Evolutionary conservation across 2,888 invertebrate genomes (phyloP).

Genomic region (Tetropium fuscum): DNA sequence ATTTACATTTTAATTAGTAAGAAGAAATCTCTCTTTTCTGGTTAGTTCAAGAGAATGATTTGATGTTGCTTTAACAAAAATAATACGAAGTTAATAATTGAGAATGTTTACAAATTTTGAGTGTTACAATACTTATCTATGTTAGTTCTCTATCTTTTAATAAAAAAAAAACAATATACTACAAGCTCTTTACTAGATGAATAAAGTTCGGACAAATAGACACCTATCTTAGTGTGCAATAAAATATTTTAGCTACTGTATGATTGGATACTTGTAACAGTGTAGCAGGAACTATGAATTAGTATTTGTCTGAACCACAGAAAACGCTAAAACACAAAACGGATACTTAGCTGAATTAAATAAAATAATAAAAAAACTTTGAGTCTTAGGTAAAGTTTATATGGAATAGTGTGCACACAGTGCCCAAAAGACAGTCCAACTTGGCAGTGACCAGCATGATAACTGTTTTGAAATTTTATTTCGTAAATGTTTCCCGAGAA

Average conservation of each 20-base stretch:
- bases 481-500: slow-evolving; percentile 1
- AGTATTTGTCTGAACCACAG: slow-evolving; percentile 29
- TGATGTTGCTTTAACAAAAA: slow-evolving; percentile 5
- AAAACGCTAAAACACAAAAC: slow-evolving; percentile 29
- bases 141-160: slow-evolving; percentile 16
- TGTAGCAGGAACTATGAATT: too few species aligned
- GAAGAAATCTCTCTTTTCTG: slow-evolving; percentile 43
- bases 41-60: neutral
- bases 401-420: slow-evolving; percentile 45
- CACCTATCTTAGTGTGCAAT: neutral
- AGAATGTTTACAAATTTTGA: slow-evolving; percentile 24
- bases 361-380: slow-evolving; percentile 42
- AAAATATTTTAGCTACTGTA: too few species aligned
- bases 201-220: slow-evolving; percentile 25
- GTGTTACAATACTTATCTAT: slow-evolving; percentile 29
- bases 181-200: slow-evolving; percentile 35
- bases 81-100: neutral
- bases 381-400: slow-evolving; percentile 47
- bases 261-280: too few species aligned
- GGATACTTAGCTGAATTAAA: slow-evolving; percentile 26
- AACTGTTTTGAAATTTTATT: slow-evolving; percentile 54
- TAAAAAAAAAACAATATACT: slow-evolving; percentile 24
- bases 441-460: slow-evolving; percentile 48
- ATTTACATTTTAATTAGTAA: slow-evolving; percentile 25
- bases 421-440: slow-evolving; percentile 48